Evolutionary conservation across 2,113 vertebrate genomes (phyloP).

Genomic region (Lynx canadensis): DNA sequence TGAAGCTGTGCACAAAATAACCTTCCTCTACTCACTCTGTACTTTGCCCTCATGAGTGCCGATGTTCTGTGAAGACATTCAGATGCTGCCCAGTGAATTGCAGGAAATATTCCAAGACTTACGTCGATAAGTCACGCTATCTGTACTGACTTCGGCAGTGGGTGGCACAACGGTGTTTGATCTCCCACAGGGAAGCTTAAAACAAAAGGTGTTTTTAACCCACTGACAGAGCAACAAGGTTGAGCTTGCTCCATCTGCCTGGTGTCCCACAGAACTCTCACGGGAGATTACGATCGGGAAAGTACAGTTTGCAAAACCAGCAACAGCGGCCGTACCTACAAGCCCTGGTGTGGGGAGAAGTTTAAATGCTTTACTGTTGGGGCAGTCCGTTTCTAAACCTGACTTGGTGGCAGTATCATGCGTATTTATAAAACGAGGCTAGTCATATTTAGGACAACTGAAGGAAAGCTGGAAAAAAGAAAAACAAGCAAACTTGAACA

Average conservation of each 20-base stretch:
- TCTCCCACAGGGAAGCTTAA: constrained; percentile 76
- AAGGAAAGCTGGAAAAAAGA: constrained; percentile 88
- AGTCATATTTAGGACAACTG: constrained; percentile 86
- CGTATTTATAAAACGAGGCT: constrained; percentile 86
- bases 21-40: constrained; percentile 87
- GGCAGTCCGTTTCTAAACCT: constrained; percentile 82
- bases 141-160: constrained; percentile 83
- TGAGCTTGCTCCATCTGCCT: constrained; percentile 82
- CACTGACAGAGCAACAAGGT: constrained; percentile 77
- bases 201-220: constrained; percentile 74
- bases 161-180: constrained; percentile 81
- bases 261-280: constrained; percentile 81
- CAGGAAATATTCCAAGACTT: constrained; percentile 78
- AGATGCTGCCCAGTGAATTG: constrained; percentile 85
- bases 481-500: constrained; percentile 87
- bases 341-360: constrained; percentile 76
- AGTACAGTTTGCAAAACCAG: constrained; percentile 80
- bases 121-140: constrained; percentile 81
- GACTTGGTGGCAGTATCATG: constrained; percentile 81
- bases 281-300: constrained; percentile 76
- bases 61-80: constrained; percentile 89
- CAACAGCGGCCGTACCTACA: constrained; percentile 78
- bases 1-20: constrained; percentile 89
- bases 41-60: constrained; percentile 86
- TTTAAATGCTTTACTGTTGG: constrained; percentile 80